A percentile compares a stretch with the other conserved stretches of the same genome.
Evolutionary conservation across 30 jellyfish, hydroid and myxozoan genomes (phyloP).

Genomic region (Hydractinia echinata): DNA sequence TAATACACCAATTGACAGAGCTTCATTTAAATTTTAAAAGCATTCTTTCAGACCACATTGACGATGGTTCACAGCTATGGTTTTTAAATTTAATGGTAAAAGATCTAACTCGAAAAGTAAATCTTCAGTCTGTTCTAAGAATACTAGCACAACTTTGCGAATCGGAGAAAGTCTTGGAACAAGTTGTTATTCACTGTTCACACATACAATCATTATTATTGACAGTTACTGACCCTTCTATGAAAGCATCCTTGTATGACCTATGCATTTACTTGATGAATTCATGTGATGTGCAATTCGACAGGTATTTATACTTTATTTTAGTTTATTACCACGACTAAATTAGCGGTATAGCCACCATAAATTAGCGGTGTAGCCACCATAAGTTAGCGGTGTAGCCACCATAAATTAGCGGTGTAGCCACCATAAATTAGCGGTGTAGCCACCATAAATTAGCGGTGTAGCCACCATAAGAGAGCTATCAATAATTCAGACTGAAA

Average conservation of each 20-base stretch:
- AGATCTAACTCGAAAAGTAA: slow-evolving; percentile 16
- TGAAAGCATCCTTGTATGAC: not conserved
- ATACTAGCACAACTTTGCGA: not conserved
- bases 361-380: too few relatives aligned
- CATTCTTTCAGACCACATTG: not conserved
- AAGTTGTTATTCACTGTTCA: not conserved
- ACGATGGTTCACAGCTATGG: not conserved
- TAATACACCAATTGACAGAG: not conserved
- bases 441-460: too few relatives aligned
- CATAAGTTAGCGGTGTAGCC: too few relatives aligned
- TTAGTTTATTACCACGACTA: too few relatives aligned
- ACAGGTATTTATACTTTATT: too few relatives aligned
- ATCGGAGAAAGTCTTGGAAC: not conserved
- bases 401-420: too few relatives aligned
- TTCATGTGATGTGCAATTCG: too few relatives aligned
- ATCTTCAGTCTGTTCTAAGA: slow-evolving; percentile 9
- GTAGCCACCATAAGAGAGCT: too few relatives aligned
- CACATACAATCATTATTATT: not conserved
- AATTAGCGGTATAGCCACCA: too few relatives aligned
- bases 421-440: too few relatives aligned
- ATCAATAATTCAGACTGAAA: too few relatives aligned
- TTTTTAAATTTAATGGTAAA: not conserved
- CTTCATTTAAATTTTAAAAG: not conserved
- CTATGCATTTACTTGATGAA: not conserved
- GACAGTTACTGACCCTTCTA: not conserved